Percentiles rank a stretch among this genome's conserved stretches.
These are phyloP conservation scores for Natator depressus DNA, from an alignment of 2,113 vertebrate genomes.

Conservation along the genomic window DNA sequence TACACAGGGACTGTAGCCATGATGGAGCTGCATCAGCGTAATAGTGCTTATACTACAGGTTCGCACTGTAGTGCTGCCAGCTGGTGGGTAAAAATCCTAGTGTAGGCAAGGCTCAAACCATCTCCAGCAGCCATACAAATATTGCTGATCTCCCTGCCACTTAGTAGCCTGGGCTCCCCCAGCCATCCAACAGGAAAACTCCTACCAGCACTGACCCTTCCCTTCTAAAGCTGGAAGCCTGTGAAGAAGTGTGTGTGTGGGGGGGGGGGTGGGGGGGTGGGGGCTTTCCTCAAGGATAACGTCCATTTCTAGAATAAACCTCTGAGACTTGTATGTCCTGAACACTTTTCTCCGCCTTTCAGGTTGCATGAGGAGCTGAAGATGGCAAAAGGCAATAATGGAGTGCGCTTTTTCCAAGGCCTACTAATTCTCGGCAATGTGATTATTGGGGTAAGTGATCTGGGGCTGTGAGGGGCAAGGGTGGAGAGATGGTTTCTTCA, in stretches of 20 bases:
- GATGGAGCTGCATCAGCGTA: neutral
- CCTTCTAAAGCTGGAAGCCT: neutral
- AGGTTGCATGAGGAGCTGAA: constrained; percentile 59
- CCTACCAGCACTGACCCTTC: neutral
- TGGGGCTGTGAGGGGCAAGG: neutral
- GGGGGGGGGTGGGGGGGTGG: neutral
- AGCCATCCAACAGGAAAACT: neutral
- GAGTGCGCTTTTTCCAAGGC: constrained; percentile 77
- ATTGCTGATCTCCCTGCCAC: neutral
- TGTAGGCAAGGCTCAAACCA: neutral
- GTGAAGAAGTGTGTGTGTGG: neutral
- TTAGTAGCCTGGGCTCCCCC: no score
- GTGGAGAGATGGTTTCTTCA: neutral
- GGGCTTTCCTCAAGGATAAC: neutral
- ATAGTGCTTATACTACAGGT: neutral
- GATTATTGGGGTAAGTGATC: constrained; percentile 80
- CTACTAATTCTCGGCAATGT: constrained; percentile 82
- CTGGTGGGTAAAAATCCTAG: neutral
- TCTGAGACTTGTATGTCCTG: neutral
- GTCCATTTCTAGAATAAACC: neutral
- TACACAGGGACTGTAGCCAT: neutral
- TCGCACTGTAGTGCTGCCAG: neutral
- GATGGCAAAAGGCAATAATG: constrained; percentile 76
- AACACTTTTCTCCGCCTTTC: neutral
- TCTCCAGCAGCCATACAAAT: neutral